Evolutionary conservation across 2,113 vertebrate genomes (phyloP).

Genomic region (Bubalus kerabau): DNA sequence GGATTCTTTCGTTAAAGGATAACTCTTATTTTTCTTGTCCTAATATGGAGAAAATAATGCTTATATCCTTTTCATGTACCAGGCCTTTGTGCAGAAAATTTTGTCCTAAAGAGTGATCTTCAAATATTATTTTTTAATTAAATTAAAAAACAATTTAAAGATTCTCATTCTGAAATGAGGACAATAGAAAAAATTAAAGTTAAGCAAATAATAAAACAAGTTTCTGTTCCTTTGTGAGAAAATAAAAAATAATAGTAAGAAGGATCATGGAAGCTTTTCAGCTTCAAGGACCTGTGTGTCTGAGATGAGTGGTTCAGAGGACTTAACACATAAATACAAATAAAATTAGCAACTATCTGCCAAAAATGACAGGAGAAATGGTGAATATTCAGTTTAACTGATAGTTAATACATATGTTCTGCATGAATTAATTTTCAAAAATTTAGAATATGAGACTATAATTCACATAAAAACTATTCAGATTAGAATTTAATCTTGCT

Average conservation of each 20-base stretch:
- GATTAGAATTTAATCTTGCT: not conserved
- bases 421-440: not conserved
- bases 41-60: conserved; percentile 34
- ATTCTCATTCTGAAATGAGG: not conserved
- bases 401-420: not conserved
- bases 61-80: not conserved
- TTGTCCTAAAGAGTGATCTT: not conserved
- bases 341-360: not conserved
- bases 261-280: not conserved
- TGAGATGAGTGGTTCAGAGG: not conserved
- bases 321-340: not conserved
- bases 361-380: not conserved
- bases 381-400: not conserved
- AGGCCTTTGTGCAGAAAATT: not conserved
- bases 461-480: not conserved
- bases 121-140: not conserved
- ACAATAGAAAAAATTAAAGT: not conserved
- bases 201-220: not conserved
- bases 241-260: not conserved
- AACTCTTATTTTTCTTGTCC: not conserved
- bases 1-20: not conserved
- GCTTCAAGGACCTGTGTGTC: not conserved
- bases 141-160: not conserved
- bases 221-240: not conserved
- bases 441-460: not conserved